Evolutionary conservation across 2,113 vertebrate genomes (phyloP), one percentile per base, ranked within the genome.

Genomic region (Apodemus sylvaticus): DNA sequence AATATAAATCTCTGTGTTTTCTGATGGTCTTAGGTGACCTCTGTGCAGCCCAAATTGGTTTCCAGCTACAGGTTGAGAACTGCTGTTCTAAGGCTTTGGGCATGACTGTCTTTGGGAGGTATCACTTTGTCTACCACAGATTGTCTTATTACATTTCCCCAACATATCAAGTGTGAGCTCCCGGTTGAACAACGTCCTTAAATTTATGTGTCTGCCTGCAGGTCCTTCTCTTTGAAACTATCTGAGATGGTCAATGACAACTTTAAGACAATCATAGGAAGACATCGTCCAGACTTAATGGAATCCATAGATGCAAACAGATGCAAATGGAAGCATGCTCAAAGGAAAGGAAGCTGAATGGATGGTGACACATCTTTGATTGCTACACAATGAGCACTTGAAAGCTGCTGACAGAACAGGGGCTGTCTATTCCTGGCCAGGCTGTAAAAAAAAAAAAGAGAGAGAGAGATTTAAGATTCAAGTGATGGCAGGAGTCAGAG

Each of bases 361-460:
- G 16, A 95, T 34, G 14, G 16, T 66, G 42, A 51, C 36, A 39
- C n/a, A 9, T 89, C 34, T 81, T 83, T 12, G 16, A 55, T 90
- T 62, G 81, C 68, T 91, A 78, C 31, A 51, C 11, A 29, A 51
- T 36, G 26, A 70, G 1, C 24, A 31, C 9, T 53, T 83, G 20
- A 68, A 90, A 85, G 58, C 94, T 87, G 31, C n/a, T 31, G 31
- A 2, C 71, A 70, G 4, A 91, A 66, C n/a, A 77, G 39, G 60
- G 39, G 4, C 31, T 66, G 20, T 19, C 34, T 86, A 34, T 70
- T 53, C n/a, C 13, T 58, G 79, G 51, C 10, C 26, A 77, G 70
- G 13, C 91, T 39, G 36, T 76, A 94, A 48, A 90, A 94, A 93
- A 68, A n/a, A n/a, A n/a, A n/a, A n/a, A n/a, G n/a, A n/a, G n/a